phyloP scores from a whole-genome alignment of 2,113 vertebrate genomes.

The Turnix velox region DNA sequence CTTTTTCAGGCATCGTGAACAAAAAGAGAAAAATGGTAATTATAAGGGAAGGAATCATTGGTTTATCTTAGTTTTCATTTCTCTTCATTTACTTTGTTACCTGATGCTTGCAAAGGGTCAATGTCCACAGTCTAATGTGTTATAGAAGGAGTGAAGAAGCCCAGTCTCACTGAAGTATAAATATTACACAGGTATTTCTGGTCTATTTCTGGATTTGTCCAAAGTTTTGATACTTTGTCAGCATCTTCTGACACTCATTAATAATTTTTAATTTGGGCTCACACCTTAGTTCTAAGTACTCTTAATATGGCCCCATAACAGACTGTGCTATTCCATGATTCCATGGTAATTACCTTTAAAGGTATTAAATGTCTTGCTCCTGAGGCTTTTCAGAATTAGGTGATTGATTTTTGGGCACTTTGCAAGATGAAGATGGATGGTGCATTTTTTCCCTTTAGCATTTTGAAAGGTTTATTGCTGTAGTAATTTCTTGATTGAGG shows the following conservation, averaged over 20 bases:
- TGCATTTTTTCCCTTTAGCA: neutral
- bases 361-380: neutral
- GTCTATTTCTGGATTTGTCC: neutral
- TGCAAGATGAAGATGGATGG: neutral
- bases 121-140: neutral
- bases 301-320: neutral
- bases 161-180: neutral
- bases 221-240: neutral
- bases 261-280: neutral
- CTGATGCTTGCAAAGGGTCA: neutral
- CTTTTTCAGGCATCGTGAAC: slow-evolving; percentile 86
- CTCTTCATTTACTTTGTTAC: neutral
- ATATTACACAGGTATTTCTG: neutral
- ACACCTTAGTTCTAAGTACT: no score
- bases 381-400: neutral
- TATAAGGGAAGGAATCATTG: neutral
- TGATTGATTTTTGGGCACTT: neutral
- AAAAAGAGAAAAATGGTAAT: slow-evolving; percentile 80
- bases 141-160: neutral
- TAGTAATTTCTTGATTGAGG: neutral
- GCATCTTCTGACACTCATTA: neutral
- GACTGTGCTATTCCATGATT: neutral
- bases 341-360: neutral
- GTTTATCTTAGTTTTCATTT: neutral
- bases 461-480: neutral